Evolutionary conservation across 1,140 invertebrate genomes (phyloP).

Genomic region (Bursaphelenchus mucronatus): DNA sequence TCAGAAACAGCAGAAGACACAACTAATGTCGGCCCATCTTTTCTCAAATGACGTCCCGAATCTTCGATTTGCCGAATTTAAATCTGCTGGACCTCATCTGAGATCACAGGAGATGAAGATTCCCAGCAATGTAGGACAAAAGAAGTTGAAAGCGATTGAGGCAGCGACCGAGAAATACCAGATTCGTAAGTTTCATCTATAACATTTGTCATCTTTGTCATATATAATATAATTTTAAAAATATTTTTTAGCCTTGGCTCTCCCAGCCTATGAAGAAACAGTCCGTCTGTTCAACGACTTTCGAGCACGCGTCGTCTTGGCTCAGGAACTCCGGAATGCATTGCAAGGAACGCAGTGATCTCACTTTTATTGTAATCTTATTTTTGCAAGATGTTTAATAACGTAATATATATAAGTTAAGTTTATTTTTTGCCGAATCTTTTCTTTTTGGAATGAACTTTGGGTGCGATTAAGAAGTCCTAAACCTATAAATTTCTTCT

Average conservation of each 20-base stretch:
- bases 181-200: slow-evolving; percentile 26
- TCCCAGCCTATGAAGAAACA: slow-evolving; percentile 39
- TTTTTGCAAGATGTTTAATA: too few relatives aligned
- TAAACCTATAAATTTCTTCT: too few relatives aligned
- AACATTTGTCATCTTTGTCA: neutral
- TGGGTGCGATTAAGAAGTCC: too few relatives aligned
- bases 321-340: slow-evolving; percentile 43
- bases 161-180: slow-evolving; percentile 29
- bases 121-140: slow-evolving; percentile 46
- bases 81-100: slow-evolving; percentile 42
- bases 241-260: slow-evolving; percentile 14
- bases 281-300: slow-evolving; percentile 42
- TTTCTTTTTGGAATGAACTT: too few relatives aligned
- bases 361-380: too few relatives aligned
- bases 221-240: slow-evolving; percentile 8
- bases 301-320: slow-evolving; percentile 40
- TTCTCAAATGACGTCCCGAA: slow-evolving; percentile 30
- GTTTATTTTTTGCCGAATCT: too few relatives aligned
- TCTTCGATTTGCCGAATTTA: slow-evolving; percentile 39
- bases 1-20: slow-evolving; percentile 19
- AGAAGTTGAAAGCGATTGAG: slow-evolving; percentile 44
- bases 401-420: too few relatives aligned
- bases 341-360: slow-evolving; percentile 32
- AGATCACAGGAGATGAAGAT: slow-evolving; percentile 51
- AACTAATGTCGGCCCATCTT: slow-evolving; percentile 16